phyloP scores from a whole-genome alignment of 2,888 invertebrate species.

The Lepidonotus clava region DNA sequence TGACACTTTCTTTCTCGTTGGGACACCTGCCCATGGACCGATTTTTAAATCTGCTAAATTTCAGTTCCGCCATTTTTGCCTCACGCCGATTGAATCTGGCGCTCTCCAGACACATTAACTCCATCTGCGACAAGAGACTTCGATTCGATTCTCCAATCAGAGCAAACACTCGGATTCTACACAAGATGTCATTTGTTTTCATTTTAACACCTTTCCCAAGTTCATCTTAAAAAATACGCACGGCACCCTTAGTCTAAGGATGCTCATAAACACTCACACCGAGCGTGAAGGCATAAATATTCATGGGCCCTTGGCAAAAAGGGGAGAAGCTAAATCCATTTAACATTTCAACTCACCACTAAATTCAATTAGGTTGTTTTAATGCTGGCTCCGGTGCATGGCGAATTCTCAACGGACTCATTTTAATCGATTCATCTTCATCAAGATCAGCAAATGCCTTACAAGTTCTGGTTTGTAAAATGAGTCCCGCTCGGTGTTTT shows the following conservation, averaged over 20 bases:
- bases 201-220: constrained; percentile 11
- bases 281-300: constrained; percentile 22
- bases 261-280: neutral
- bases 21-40: neutral
- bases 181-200: constrained; percentile 25
- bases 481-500: neutral
- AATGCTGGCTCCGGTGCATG: neutral
- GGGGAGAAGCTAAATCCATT: constrained; percentile 23
- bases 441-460: constrained; percentile 30
- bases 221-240: neutral
- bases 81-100: neutral
- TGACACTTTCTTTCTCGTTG: neutral
- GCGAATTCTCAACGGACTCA: constrained; percentile 34
- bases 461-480: constrained; percentile 18
- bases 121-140: neutral
- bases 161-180: neutral
- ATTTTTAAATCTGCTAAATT: constrained; percentile 7
- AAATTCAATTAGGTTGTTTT: constrained; percentile 47
- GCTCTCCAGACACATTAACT: neutral
- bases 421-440: constrained; percentile 51
- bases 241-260: neutral
- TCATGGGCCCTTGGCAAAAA: neutral
- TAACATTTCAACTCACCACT: constrained; percentile 48
- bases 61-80: neutral
- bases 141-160: neutral